Conservation (phyloP, 2,888 invertebrate species). For the Catocala fraxini region DNA sequence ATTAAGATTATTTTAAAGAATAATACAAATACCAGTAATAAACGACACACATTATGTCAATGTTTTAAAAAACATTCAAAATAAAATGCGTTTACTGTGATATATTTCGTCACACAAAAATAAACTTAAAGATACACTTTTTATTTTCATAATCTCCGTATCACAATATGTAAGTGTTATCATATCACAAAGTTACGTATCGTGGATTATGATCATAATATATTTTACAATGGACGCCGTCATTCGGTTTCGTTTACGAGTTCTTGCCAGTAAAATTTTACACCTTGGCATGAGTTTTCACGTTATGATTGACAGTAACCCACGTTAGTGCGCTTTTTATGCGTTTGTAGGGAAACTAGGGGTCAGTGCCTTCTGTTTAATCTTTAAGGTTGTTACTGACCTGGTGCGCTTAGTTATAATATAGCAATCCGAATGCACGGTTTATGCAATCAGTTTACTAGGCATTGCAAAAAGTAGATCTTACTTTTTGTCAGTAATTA, state of each 20-base stretch:
- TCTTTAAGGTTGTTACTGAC: background rate
- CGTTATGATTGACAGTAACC: conserved; percentile 53
- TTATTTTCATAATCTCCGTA: conserved; percentile 27
- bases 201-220: conserved; percentile 36
- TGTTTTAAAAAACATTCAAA: too few relatives aligned
- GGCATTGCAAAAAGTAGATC: too few relatives aligned
- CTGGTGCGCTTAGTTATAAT: background rate
- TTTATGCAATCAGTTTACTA: background rate
- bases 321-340: conserved; percentile 51
- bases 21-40: too few relatives aligned
- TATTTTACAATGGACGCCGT: conserved; percentile 38
- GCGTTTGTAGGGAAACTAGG: conserved; percentile 33
- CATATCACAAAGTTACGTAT: conserved; percentile 11
- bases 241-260: conserved; percentile 44
- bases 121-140: background rate
- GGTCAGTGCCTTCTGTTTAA: conserved; percentile 12
- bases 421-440: background rate
- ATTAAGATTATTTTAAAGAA: too few relatives aligned
- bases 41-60: too few relatives aligned
- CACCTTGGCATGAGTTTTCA: conserved; percentile 43
- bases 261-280: conserved; percentile 46
- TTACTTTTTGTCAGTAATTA: too few relatives aligned
- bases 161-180: conserved; percentile 9
- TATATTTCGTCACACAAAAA: background rate
- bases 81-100: too few relatives aligned